Base-by-base conservation (phyloP, 2,113 vertebrate genomes). In the Bucco capensis region DNA sequence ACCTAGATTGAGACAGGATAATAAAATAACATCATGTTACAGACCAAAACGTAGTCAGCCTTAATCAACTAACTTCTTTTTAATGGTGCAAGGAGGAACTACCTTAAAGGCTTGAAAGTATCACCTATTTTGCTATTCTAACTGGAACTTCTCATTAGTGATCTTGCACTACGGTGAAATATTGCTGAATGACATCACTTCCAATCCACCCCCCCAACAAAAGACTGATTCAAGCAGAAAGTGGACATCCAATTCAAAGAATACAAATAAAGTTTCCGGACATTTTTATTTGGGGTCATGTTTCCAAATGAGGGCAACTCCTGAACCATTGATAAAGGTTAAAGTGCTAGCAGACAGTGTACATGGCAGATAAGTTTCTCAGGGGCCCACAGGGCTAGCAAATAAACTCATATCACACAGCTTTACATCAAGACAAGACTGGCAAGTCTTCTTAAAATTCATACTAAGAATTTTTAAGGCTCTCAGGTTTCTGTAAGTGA, bases 341-440 rank as follows among this genome's bases (percentile, higher is more conserved):
- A 1, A 2, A 76, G 24, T 25, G 27, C 50, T 27, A 9, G 25
- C 0, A 4, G 57, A 46, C n/a, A 30, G 9, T 1, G 24, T 38
- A 50, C 22, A 6, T 12, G 42, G 67, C 35, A 94, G 86, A 44
- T 23, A 35, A 85, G 31, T 76, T 57, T 65, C 66, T 31, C 33
- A 22, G 70, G 66, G n/a, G 12, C 16, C 30, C 25, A 22, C 0
- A 72, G 10, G 14, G 22, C 12, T 46, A 80, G 23, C 42, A 66
- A 83, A 89, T 24, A 49, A 40, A 49, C 28, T 57, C 19, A 0
- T 14, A 35, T 3, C 37, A 35, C 10, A 24, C 79, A 89, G 54
- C 53, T 64, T 47, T 9, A 74, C 24, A 47, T 65, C 40, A 76
- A 44, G 40, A 64, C 14, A 69, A 28, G 46, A 62, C 71, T 46